phyloP scores from a whole-genome alignment of 2,113 vertebrate species.

The Cebus imitator region DNA sequence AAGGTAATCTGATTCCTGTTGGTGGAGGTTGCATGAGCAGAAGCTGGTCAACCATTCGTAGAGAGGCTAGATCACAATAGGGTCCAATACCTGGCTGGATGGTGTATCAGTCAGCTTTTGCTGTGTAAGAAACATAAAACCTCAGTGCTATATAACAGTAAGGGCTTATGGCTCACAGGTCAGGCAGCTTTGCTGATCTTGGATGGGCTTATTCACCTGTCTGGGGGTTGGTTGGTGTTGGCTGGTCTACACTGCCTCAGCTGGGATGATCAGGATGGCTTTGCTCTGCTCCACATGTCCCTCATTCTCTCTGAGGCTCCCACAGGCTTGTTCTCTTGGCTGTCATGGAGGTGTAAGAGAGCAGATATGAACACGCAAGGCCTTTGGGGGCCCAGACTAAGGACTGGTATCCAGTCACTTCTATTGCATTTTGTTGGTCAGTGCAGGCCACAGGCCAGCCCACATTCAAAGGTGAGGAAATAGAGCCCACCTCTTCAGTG shows the following conservation, averaged over 20 bases:
- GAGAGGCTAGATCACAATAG: neutral
- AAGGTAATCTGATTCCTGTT: neutral
- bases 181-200: neutral
- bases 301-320: neutral
- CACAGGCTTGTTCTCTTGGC: neutral
- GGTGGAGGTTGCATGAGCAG: neutral
- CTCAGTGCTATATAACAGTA: neutral
- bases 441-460: neutral
- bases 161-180: neutral
- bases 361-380: neutral
- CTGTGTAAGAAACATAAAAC: neutral
- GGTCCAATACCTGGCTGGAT: neutral
- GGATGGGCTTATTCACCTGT: neutral
- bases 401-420: neutral
- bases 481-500: neutral
- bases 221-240: neutral
- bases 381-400: neutral
- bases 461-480: neutral
- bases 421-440: neutral
- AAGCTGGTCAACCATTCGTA: neutral
- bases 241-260: neutral
- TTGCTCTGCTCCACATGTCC: accelerated
- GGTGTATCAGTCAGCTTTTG: neutral
- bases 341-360: neutral
- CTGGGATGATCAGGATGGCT: neutral